Evolutionary conservation across 2,797 vertebrate genomes (phyloP).

Genomic region (Clarias fuscus): DNA sequence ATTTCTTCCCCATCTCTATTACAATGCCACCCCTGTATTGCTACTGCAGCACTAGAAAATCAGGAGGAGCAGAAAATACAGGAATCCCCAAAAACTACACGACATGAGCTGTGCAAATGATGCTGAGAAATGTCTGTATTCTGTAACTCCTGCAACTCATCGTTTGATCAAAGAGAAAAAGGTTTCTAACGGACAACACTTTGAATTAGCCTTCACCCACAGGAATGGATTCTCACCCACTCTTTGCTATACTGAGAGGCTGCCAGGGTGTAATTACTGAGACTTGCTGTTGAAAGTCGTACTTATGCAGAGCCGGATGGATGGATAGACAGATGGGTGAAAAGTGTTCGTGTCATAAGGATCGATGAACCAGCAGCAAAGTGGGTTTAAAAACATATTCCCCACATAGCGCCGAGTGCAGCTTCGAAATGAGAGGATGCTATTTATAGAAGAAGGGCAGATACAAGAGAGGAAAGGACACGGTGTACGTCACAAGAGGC

Average conservation of each 20-base stretch:
- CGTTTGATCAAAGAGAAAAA: not conserved
- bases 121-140: not conserved
- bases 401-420: not conserved
- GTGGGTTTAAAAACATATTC: slow-evolving; percentile 5
- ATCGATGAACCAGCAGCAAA: slow-evolving; percentile 29
- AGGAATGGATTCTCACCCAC: slow-evolving; percentile 26
- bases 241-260: not conserved
- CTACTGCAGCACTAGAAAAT: not conserved
- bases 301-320: slow-evolving; percentile 18
- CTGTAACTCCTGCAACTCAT: not conserved
- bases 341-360: not conserved
- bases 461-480: not conserved
- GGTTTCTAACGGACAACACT: slow-evolving; percentile 20
- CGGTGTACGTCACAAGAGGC: not conserved
- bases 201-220: slow-evolving; percentile 25
- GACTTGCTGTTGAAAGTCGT: slow-evolving; percentile 30
- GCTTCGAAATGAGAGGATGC: not conserved
- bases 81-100: not conserved
- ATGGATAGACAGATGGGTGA: not conserved
- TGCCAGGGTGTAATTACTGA: slow-evolving; percentile 43
- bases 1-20: too few relatives aligned
- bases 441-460: slow-evolving; percentile 14
- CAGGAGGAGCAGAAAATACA: not conserved
- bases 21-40: not conserved
- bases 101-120: not conserved